A percentile compares a stretch with the other conserved stretches of the same genome.
These are phyloP conservation scores for Microchirus variegatus DNA, from an alignment of 2,797 vertebrate species.

Conservation along the genomic window DNA sequence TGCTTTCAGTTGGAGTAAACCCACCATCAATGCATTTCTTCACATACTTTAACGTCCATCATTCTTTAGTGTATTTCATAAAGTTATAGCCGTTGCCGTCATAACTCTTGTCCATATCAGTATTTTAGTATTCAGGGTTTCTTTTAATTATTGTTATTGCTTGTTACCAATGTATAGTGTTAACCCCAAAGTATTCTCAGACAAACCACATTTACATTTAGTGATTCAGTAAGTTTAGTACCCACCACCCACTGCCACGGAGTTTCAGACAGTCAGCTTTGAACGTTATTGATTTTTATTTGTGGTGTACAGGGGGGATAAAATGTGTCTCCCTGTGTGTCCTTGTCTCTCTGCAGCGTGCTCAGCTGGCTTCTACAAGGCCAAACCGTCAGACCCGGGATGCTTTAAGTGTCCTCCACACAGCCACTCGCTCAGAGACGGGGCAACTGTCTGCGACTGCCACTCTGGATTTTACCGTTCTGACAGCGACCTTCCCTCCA, in stretches of 20 bases:
- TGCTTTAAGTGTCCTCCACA: slow-evolving; percentile 95
- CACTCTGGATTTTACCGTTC: slow-evolving; percentile 91
- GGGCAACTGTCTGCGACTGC: slow-evolving; percentile 90
- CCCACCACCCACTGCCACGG: no score
- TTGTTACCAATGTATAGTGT: not conserved
- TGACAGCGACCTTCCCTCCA: slow-evolving; percentile 90
- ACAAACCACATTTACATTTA: no score
- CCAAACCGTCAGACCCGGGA: slow-evolving; percentile 86
- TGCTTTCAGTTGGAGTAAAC: not conserved
- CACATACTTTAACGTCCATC: not conserved
- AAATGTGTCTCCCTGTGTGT: not conserved
- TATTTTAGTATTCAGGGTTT: not conserved
- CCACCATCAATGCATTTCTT: not conserved
- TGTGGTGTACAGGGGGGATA: no score
- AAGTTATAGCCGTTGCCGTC: no score
- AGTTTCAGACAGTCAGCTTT: not conserved
- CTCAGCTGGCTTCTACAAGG: slow-evolving; percentile 92
- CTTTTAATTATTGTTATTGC: not conserved
- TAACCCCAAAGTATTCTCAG: no score
- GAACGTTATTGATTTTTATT: not conserved
- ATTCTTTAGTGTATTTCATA: not conserved
- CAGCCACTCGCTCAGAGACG: slow-evolving; percentile 92
- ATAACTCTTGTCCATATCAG: not conserved
- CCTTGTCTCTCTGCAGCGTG: slow-evolving; percentile 83
- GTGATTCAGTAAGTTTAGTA: no score